These are phyloP conservation scores for Bubo scandiacus DNA, from an alignment of 2,113 vertebrate genomes.

Conservation along the genomic window DNA sequence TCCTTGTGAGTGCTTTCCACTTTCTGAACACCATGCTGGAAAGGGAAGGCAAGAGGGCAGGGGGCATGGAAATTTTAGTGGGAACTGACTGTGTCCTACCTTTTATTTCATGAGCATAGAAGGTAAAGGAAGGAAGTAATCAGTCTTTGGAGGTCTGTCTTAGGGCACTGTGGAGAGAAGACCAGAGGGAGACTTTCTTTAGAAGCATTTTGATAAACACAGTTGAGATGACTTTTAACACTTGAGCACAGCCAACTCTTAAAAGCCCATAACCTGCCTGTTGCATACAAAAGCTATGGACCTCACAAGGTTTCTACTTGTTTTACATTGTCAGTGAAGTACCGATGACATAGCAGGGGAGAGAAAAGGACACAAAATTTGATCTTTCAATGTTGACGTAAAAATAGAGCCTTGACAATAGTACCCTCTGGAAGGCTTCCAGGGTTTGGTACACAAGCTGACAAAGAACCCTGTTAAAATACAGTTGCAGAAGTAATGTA, in stretches of 20 bases:
- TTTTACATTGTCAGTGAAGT: neutral
- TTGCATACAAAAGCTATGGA: neutral
- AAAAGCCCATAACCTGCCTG: neutral
- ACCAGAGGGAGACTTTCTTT: neutral
- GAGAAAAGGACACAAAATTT: neutral
- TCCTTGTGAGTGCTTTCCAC: neutral
- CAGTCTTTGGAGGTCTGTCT: neutral
- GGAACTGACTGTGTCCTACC: neutral
- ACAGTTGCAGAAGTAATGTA: rapidly evolving
- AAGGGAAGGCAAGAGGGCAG: neutral
- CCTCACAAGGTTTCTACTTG: neutral
- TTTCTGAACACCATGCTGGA: neutral
- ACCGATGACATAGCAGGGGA: rapidly evolving
- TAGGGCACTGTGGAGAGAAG: neutral
- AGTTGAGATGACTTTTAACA: neutral
- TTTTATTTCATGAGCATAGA: neutral
- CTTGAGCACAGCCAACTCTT: neutral
- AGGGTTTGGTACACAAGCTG: neutral
- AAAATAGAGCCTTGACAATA: neutral
- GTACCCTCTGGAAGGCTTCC: neutral
- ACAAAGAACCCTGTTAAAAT: neutral
- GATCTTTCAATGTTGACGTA: neutral
- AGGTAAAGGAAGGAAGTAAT: neutral
- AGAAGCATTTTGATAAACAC: neutral
- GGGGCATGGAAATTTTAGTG: neutral